Evolutionary conservation across 1,140 invertebrate species (phyloP).

Genomic region (Onthophagus taurus): DNA sequence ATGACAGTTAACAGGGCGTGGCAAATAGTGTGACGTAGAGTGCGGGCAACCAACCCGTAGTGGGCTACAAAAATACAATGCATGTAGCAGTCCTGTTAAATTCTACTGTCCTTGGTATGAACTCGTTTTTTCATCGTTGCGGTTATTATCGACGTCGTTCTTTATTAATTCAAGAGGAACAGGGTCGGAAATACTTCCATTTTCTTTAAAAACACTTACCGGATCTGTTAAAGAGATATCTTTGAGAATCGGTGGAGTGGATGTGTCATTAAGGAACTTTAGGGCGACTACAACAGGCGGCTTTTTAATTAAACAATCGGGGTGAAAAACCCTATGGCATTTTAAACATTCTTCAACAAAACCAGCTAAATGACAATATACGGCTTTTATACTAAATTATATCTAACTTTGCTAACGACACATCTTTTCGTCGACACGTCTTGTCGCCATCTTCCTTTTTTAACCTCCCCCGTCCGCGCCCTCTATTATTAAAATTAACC

Average conservation of each 20-base stretch:
- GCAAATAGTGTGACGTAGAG: too few relatives aligned
- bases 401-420: too few relatives aligned
- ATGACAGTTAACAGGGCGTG: too few relatives aligned
- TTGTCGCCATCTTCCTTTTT: too few relatives aligned
- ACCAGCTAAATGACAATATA: constrained; percentile 60
- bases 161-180: not conserved
- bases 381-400: too few relatives aligned
- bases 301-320: constrained; percentile 39
- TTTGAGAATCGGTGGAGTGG: not conserved
- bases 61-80: too few relatives aligned
- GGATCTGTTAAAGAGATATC: not conserved
- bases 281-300: not conserved
- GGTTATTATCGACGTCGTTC: not conserved
- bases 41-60: too few relatives aligned
- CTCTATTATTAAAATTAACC: too few relatives aligned
- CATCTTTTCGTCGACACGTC: too few relatives aligned
- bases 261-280: not conserved
- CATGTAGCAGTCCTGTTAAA: too few relatives aligned
- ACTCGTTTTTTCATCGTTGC: not conserved
- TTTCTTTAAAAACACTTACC: not conserved
- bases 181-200: not conserved
- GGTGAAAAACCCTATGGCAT: constrained; percentile 62
- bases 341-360: constrained; percentile 52
- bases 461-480: too few relatives aligned
- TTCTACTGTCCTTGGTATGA: too few relatives aligned